These are phyloP conservation scores for Parauchenoglanis ngamensis DNA, from an alignment of 2,797 vertebrate species.

Conservation along the genomic window DNA sequence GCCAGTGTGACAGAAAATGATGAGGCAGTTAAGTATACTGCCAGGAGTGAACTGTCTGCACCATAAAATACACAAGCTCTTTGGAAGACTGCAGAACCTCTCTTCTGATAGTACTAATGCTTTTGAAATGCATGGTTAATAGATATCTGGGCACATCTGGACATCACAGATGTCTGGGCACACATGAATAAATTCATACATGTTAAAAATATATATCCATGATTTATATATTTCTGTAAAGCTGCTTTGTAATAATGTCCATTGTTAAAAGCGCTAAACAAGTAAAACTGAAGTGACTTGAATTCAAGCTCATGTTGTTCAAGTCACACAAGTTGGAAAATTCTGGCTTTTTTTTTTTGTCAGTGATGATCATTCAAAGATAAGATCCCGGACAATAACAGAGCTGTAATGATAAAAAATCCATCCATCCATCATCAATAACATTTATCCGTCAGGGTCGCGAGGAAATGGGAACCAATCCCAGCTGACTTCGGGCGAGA, in stretches of 20 bases:
- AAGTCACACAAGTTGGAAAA: neutral
- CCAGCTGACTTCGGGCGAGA: too few species aligned
- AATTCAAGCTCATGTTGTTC: conserved; percentile 42
- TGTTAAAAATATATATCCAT: too few species aligned
- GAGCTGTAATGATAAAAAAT: neutral
- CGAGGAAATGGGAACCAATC: too few species aligned
- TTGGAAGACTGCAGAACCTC: conserved; percentile 59
- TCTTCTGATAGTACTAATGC: conserved; percentile 36
- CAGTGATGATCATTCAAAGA: neutral
- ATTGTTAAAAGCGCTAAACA: too few species aligned
- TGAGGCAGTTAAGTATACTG: conserved; percentile 28
- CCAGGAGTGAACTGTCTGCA: conserved; percentile 67
- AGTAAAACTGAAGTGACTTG: conserved; percentile 1
- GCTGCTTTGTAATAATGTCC: too few species aligned
- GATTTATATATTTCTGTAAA: too few species aligned
- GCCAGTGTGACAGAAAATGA: conserved; percentile 59
- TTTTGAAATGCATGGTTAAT: conserved; percentile 41
- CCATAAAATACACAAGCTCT: conserved; percentile 70
- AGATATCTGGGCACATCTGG: neutral
- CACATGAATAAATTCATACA: neutral
- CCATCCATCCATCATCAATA: too few species aligned
- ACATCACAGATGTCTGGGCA: conserved; percentile 47
- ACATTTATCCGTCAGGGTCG: too few species aligned
- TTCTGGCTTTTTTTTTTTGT: too few species aligned
- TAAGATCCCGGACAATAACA: neutral